These are phyloP conservation scores for Sander vitreus DNA, from an alignment of 2,113 vertebrate species.

Conservation along the genomic window DNA sequence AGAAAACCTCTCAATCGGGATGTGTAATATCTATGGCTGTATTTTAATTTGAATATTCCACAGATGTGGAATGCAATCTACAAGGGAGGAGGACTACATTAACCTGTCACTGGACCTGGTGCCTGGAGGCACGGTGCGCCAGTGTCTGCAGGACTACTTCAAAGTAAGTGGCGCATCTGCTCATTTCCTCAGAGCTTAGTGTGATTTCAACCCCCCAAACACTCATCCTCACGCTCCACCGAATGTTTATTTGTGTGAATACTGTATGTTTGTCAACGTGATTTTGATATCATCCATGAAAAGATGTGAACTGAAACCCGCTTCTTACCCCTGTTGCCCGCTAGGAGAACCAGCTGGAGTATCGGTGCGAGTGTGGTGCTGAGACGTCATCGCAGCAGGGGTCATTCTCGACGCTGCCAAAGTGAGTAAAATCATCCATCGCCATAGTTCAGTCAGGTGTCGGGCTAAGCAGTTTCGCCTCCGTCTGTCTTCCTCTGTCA, in stretches of 20 bases:
- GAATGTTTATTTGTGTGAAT: no score
- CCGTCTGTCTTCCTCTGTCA: background rate
- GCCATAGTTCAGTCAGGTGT: background rate
- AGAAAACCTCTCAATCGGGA: background rate
- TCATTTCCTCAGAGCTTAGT: background rate
- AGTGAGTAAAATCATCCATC: slow-evolving; percentile 7
- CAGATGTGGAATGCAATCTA: background rate
- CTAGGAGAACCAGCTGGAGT: background rate
- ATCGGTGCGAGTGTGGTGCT: background rate
- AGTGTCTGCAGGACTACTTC: background rate
- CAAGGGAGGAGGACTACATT: background rate
- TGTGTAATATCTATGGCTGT: background rate
- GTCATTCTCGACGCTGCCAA: background rate
- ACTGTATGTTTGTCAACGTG: no score
- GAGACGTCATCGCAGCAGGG: background rate
- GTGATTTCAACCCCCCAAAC: no score
- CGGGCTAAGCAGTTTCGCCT: background rate
- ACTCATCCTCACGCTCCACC: background rate
- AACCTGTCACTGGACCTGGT: slow-evolving; percentile 12
- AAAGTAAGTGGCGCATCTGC: slow-evolving; percentile 2
- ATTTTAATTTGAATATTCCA: background rate
- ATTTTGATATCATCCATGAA: no score
- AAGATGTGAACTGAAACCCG: background rate
- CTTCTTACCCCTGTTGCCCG: background rate
- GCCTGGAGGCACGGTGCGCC: background rate